phyloP scores from a whole-genome alignment of 2,888 invertebrate genomes.

The Elgonia sp. region DNA sequence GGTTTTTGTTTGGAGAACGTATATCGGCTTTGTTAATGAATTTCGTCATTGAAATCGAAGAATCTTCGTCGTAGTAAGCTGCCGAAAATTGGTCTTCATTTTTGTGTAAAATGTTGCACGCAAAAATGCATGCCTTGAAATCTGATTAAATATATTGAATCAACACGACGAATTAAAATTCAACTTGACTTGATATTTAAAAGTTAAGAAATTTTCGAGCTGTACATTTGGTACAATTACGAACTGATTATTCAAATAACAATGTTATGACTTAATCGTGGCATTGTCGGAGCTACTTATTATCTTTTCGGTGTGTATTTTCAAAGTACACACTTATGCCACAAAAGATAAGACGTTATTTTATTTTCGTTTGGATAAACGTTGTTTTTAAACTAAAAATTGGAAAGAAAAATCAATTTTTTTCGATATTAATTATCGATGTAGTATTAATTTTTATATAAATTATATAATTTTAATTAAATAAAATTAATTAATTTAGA shows the following conservation, averaged over 20 bases:
- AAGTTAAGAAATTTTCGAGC: background rate
- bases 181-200: background rate
- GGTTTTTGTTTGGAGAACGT: conserved; percentile 70
- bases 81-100: background rate
- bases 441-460: no score
- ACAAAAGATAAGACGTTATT: conserved; percentile 27
- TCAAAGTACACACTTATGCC: background rate
- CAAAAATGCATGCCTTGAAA: no score
- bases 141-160: no score
- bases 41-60: conserved; percentile 49
- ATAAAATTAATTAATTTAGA: no score
- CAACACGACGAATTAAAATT: background rate
- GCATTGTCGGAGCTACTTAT: conserved; percentile 28
- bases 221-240: background rate
- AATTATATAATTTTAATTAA: no score
- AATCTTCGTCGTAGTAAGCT: background rate
- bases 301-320: conserved; percentile 20
- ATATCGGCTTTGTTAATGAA: conserved; percentile 64
- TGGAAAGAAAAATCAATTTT: background rate
- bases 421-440: no score
- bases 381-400: background rate
- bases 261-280: conserved; percentile 43
- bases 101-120: no score
- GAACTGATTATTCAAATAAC: conserved; percentile 8
- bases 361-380: background rate